Conservation (phyloP, 2,888 invertebrate genomes). For the Oxystoma pomonae region DNA sequence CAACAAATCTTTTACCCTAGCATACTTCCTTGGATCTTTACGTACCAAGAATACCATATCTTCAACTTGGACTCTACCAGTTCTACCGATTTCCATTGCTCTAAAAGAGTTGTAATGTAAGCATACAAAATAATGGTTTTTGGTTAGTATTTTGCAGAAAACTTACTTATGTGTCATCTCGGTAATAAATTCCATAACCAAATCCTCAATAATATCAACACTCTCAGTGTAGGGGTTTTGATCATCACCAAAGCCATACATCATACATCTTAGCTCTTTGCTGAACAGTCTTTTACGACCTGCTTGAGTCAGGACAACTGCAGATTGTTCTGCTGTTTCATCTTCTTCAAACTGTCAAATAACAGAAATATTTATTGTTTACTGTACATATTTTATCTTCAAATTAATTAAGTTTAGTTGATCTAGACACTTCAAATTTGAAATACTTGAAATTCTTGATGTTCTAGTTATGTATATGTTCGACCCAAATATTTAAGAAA, state of each 20-base stretch:
- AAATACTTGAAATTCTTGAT: no score
- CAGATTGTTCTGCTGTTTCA: constrained; percentile 60
- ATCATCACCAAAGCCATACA: constrained; percentile 99
- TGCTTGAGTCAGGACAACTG: constrained; percentile 54
- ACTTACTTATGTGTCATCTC: constrained; percentile 81
- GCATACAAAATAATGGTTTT: not conserved
- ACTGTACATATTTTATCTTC: no score
- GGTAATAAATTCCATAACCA: constrained; percentile 96
- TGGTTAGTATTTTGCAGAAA: not conserved
- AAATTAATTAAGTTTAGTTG: no score
- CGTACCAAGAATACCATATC: constrained; percentile 95
- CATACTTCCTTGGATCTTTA: constrained; percentile 95
- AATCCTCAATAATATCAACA: constrained; percentile 93
- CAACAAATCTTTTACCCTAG: constrained; percentile 92
- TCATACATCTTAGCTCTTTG: constrained; percentile 94
- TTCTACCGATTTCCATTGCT: constrained; percentile 94
- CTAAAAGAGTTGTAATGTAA: no score
- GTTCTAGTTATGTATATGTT: no score
- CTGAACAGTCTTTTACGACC: constrained; percentile 84
- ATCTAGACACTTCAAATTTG: no score
- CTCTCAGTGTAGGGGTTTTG: constrained; percentile 99
- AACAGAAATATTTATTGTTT: no score
- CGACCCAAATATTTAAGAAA: no score
- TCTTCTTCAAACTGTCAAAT: constrained; percentile 59
- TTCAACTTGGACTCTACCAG: constrained; percentile 96